Base-by-base conservation (phyloP, 2,797 vertebrate species). In the Tadarida brasiliensis region DNA sequence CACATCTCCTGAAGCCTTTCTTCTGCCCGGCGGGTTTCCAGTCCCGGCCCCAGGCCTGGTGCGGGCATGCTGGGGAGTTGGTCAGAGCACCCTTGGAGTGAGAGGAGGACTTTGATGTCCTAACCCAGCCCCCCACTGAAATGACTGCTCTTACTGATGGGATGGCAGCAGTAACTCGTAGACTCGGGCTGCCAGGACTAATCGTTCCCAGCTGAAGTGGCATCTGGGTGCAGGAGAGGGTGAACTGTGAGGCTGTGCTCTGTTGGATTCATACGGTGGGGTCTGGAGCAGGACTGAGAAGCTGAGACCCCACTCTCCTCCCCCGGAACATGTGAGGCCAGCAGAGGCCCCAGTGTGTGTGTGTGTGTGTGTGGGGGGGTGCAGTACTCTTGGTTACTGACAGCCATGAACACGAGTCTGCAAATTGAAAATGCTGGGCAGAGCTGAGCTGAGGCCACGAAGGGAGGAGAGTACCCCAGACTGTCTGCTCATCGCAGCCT, bases 121-220 rank as follows among this genome's bases (percentile, higher is more conserved):
- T 26, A 3, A 0, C 33, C 30, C 12, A 20, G 3, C 68, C 65
- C 28, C 7, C 65, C 0, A 15, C 26, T 1, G 15, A 28, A 49
- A 28, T 59, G 9, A 1, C 65, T 19, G 44, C 77, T 49, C 33
- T 47, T 49, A n/a, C 6, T 11, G 63, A 28, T 26, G 11, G 49
- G 35, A 0, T 3, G 6, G 47, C 0, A 0, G 61, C n/a, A 12
- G 33, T 44, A 5, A 14, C 30, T 77, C 28, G 0, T 1, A 5
- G 86, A 28, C 39, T 47, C 3, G 12, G 30, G 22, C 89, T 0
- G 5, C 89, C 3, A 0, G 73, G 51, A 51, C 44, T 24, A 0
- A 7, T 51, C 1, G 3, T 11, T 82, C n/a, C 33, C 56, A 12
- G 8, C 26, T 30, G 56, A n/a, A 49, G 19, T 51, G 35, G 22